phyloP scores from a whole-genome alignment of 2,888 invertebrate genomes.

The Rotaria socialis region DNA sequence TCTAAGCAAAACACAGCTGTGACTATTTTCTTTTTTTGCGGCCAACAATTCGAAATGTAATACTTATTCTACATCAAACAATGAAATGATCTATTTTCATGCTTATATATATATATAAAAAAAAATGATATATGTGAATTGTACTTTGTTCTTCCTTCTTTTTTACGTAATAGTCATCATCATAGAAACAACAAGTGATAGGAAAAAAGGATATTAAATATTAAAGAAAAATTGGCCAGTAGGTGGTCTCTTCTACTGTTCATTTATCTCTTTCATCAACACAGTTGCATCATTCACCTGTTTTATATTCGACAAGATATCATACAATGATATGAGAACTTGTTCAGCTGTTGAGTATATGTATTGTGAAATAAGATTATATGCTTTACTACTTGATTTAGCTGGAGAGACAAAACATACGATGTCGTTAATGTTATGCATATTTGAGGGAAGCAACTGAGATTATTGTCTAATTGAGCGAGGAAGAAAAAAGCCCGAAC shows the following conservation, averaged over 20 bases:
- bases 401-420: not conserved
- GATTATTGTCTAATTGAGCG: not conserved
- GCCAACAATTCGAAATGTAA: not conserved
- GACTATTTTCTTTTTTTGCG: not conserved
- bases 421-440: not conserved
- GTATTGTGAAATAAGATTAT: conserved; percentile 9
- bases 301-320: conserved; percentile 6
- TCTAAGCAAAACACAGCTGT: not conserved
- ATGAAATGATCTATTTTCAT: not conserved
- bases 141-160: not conserved
- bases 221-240: conserved; percentile 16
- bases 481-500: not conserved
- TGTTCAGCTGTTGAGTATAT: conserved; percentile 11
- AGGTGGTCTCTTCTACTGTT: conserved; percentile 2
- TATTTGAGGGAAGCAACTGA: not conserved
- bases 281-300: conserved; percentile 29
- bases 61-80: not conserved
- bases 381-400: conserved; percentile 12
- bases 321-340: conserved; percentile 12
- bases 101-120: not conserved
- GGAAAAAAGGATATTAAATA: conserved; percentile 18
- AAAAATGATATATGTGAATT: not conserved
- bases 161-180: not conserved
- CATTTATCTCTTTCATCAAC: conserved; percentile 7
- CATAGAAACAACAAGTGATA: not conserved